Conservation (phyloP, 2,113 vertebrate species). For the Microcebus murinus region DNA sequence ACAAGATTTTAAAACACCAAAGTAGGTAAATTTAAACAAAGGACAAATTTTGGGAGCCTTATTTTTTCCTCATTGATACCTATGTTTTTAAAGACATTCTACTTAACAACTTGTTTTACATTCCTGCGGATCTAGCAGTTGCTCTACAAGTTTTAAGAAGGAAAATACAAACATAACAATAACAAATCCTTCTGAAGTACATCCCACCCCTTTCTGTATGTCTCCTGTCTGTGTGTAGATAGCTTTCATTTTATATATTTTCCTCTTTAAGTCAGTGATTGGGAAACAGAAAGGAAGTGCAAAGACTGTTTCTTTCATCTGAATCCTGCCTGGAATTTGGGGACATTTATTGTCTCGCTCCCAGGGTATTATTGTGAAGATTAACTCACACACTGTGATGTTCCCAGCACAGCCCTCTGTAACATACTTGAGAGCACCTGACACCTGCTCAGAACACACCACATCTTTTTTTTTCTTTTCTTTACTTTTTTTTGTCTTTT, state of each 20-base stretch:
- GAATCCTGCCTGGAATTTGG: neutral
- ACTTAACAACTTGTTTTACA: neutral
- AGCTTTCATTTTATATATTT: neutral
- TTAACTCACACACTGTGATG: neutral
- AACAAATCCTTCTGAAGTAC: neutral
- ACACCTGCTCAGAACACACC: neutral
- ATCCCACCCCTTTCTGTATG: neutral
- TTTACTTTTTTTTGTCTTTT: too few species aligned
- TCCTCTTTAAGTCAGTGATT: neutral
- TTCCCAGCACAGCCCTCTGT: neutral
- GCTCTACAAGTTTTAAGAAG: neutral
- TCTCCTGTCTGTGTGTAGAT: neutral
- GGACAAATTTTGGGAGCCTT: neutral
- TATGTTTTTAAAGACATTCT: neutral
- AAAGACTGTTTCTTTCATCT: neutral
- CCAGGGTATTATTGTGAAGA: neutral
- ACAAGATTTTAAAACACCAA: neutral
- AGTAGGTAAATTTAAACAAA: neutral
- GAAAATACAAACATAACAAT: neutral
- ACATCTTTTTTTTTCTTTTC: too few species aligned
- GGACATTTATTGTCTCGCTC: neutral
- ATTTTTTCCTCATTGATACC: neutral
- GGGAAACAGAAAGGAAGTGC: neutral
- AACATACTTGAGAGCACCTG: neutral
- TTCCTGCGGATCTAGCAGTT: neutral